These are phyloP conservation scores for Lithophane leautieri DNA, from an alignment of 2,888 invertebrate genomes.

Conservation along the genomic window DNA sequence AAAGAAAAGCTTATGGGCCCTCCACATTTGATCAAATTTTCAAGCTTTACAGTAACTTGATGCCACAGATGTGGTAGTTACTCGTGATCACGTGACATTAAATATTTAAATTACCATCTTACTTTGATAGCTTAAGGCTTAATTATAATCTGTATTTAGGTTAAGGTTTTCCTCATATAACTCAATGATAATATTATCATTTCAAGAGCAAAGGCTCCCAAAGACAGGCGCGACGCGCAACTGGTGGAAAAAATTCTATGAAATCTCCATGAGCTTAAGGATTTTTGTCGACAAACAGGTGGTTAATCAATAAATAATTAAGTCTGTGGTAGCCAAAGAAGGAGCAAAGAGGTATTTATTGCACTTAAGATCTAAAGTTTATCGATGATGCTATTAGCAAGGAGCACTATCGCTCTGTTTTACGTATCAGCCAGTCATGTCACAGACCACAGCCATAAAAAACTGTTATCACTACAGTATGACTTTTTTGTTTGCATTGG, in stretches of 20 bases:
- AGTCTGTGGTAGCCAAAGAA: not conserved
- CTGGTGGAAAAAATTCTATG: no score
- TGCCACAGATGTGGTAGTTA: not conserved
- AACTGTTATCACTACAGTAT: not conserved
- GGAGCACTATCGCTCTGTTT: not conserved
- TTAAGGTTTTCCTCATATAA: conserved; percentile 10
- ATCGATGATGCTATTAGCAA: not conserved
- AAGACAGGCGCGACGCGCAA: no score
- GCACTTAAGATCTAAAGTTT: not conserved
- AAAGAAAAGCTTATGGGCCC: not conserved
- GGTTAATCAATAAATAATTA: not conserved
- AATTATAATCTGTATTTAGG: conserved; percentile 6
- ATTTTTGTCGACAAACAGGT: not conserved
- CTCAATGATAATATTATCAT: not conserved
- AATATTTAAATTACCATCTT: not conserved
- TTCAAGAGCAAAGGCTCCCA: not conserved
- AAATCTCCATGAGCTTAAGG: no score
- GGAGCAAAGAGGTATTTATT: not conserved
- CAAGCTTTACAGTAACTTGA: not conserved
- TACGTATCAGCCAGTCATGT: not conserved
- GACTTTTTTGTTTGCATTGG: not conserved
- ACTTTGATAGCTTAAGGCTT: not conserved
- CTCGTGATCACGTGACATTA: not conserved
- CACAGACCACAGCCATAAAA: no score
- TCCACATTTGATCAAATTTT: not conserved